Conservation (phyloP, 2,888 invertebrate species). For the Pachycephus smyrnensis region DNA sequence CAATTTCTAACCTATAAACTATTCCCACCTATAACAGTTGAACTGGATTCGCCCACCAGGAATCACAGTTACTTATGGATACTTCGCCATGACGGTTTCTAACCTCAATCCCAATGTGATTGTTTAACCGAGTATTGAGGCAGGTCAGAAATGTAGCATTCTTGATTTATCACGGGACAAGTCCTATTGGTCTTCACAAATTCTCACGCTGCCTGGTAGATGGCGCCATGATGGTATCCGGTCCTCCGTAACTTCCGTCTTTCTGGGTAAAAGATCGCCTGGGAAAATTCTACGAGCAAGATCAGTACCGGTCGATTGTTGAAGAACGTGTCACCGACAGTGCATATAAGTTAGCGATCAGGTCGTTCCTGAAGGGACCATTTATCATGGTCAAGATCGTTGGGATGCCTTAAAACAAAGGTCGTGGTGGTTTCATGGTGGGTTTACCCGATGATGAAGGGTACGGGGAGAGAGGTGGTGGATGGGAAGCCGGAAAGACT, state of each 20-base stretch:
- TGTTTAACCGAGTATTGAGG: background rate
- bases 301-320: background rate
- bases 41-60: background rate
- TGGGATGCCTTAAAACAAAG: conserved; percentile 63
- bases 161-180: background rate
- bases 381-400: conserved; percentile 61
- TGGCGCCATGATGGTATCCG: background rate
- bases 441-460: conserved; percentile 43
- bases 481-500: conserved; percentile 27
- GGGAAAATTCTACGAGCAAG: background rate
- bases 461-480: conserved; percentile 29
- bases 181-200: background rate
- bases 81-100: background rate
- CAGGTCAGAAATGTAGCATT: background rate
- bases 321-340: conserved; percentile 39
- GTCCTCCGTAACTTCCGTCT: background rate
- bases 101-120: background rate
- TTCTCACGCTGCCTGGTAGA: background rate
- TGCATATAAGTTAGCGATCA: conserved; percentile 41
- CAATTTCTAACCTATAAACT: background rate
- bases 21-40: background rate
- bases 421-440: conserved; percentile 56
- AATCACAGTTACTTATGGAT: background rate
- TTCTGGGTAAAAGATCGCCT: background rate
- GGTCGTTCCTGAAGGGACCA: conserved; percentile 45